Conservation (phyloP, 1,140 invertebrate species). For the Charaxes varanes region DNA sequence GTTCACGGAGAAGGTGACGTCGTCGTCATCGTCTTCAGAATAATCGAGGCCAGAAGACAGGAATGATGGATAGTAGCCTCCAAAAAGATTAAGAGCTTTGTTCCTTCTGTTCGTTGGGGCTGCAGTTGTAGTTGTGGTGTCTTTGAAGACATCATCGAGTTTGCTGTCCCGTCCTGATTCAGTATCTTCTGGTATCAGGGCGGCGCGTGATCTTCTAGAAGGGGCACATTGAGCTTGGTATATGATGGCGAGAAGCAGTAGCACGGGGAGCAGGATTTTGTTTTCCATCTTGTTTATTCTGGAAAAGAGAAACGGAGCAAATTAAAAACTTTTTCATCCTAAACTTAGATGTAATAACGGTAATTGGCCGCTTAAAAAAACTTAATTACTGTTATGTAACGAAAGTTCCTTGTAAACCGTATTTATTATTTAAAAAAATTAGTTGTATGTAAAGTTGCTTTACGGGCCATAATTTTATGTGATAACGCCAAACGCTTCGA, state of each 20-base stretch:
- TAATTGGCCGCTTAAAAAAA: too few species aligned
- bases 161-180: constrained; percentile 42
- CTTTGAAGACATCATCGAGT: constrained; percentile 56
- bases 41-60: constrained; percentile 60
- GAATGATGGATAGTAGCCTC: constrained; percentile 59
- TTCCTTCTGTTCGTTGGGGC: constrained; percentile 50
- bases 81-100: constrained; percentile 65
- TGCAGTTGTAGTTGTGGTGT: constrained; percentile 35
- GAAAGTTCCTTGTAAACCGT: too few species aligned
- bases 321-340: too few species aligned
- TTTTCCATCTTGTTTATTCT: constrained; percentile 45
- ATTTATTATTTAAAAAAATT: too few species aligned
- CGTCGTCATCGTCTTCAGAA: constrained; percentile 61
- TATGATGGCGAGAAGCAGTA: constrained; percentile 33
- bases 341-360: too few species aligned
- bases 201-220: constrained; percentile 46
- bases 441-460: too few species aligned
- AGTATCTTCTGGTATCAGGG: constrained; percentile 32
- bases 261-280: constrained; percentile 31
- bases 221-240: constrained; percentile 42
- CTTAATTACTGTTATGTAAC: too few species aligned
- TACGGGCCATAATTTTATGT: too few species aligned
- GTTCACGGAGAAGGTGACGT: constrained; percentile 58
- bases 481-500: too few species aligned
- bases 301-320: constrained; percentile 28